Base-by-base conservation (phyloP, 1,140 invertebrate species). In the Aphidius ervi region DNA sequence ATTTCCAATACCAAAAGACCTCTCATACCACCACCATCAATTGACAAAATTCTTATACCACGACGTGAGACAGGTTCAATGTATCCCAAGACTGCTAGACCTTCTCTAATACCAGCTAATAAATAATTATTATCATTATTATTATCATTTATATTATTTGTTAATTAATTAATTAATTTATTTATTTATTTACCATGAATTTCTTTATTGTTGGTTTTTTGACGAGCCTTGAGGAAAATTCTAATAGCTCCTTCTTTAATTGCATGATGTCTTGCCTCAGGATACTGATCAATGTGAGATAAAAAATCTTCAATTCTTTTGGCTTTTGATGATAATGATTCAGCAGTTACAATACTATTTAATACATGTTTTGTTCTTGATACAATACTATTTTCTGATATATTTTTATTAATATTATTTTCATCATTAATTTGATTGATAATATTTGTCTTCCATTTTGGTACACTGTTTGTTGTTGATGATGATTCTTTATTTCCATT, bases 1-100 rank as follows among this genome's bases (percentile, higher is more conserved):
- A 94, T 87, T 78, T 93, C 87, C 50, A 95, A 84, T 0, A 91
- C 89, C 16, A 93, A 82, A 10, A 95, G 81, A 40, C 92, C 93
- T 58, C 92, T 86, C 56, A 91, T 90, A 55, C 94, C 94, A 42
- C 94, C 94, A 6, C 94, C 94, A 82, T 97, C 94, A 65, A 97
- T 91, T 0, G 90, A 85, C 9, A 97, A 79, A 55, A 97, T 87
- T 73, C 90, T 82, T 39, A 95, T 88, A 5, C 94, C 94, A 59
- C 81, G 78, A 5, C 86, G 85, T 63, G 83, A 84, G 5, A 90
- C 79, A 41, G 91, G 87, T 61, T 86, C 82, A 7, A 83, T 76
- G 71, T 92, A 85, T 6, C 94, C 94, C 56, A 95, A 73, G 40
- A 94, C 71, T 1, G 89, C 84, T 56, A 95, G 79, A 1, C 85